Conservation (phyloP, 2,797 vertebrate species). For the Danio tinwini region DNA sequence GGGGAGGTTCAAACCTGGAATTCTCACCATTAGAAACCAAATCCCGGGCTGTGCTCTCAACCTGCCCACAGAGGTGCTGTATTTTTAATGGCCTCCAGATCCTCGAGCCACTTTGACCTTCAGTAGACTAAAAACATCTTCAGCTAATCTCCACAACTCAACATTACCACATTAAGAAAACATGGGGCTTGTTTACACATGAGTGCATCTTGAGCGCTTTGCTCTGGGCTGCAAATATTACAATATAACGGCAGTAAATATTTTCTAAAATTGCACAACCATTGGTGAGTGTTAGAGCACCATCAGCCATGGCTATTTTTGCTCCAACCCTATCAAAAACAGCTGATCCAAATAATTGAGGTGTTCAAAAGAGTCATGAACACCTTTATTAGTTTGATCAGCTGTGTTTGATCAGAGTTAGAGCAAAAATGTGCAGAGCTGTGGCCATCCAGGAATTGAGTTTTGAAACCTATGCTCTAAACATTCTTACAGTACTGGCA, state of each 20-base stretch:
- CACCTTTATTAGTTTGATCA: no score
- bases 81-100: slow-evolving; percentile 55
- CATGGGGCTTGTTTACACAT: slow-evolving; percentile 53
- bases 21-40: slow-evolving; percentile 61
- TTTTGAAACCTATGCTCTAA: no score
- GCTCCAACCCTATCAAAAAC: no score
- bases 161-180: slow-evolving; percentile 62
- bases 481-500: no score
- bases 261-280: slow-evolving; percentile 37
- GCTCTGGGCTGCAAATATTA: slow-evolving; percentile 37
- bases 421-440: no score
- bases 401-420: no score
- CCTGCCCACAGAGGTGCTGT: slow-evolving; percentile 50
- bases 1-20: slow-evolving; percentile 23
- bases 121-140: slow-evolving; percentile 65
- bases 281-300: neutral
- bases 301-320: slow-evolving; percentile 29
- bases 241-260: slow-evolving; percentile 37
- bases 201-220: slow-evolving; percentile 45
- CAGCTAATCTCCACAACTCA: slow-evolving; percentile 56
- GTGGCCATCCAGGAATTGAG: no score
- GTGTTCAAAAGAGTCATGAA: no score
- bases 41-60: slow-evolving; percentile 49
- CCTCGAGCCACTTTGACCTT: slow-evolving; percentile 69
- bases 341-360: no score